Base-by-base conservation (phyloP, 2,113 vertebrate species). In the Isichthys henryi region DNA sequence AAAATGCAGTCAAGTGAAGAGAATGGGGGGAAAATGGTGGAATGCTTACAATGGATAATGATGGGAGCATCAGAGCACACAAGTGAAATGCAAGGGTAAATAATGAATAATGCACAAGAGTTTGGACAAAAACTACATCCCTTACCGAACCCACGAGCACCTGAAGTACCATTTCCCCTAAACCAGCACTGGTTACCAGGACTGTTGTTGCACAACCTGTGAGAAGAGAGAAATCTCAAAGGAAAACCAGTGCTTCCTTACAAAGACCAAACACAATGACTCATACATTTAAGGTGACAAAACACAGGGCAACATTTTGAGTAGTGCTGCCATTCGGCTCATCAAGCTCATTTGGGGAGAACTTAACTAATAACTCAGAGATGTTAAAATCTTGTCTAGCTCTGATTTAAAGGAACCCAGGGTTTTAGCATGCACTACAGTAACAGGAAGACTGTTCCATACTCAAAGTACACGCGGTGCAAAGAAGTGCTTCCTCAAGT, bases 121-220 rank as follows among this genome's bases (percentile, higher is more conserved):
- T 23, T 23, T 46, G 43, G 2, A 19, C 19, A 56, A 46, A 88
- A 88, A 23, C 2, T 6, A 5, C 10, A 39, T 21, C 5, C 93
- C 97, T 94, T 94, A 99, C 98, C 93, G 93, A 97, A 39, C 98
- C 98, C 6, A 99, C 96, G 11, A 99, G 93, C 48, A 98, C 92
- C 96, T 99, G 98, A 2, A 99, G 95, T 3, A 96, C 89, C 98
- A 99, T 99, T 95, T 99, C 98, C 0, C 98, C 98, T 0, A 97
- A 90, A 35, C 97, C 97, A 23, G 98, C 98, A n/a, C 97, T 96
- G 0, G 97, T 99, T 92, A 99, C 98, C 90, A 99, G 93, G 87
- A 99, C 95, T 0, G 97, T 97, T 0, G 98, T 99, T 8, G 97
- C 98, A 93, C 98, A 99, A 23, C 98, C 98, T 99, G 45, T 45